Conservation (phyloP, 2,113 vertebrate genomes). For the Sinocyclocheilus maitianheensis region DNA sequence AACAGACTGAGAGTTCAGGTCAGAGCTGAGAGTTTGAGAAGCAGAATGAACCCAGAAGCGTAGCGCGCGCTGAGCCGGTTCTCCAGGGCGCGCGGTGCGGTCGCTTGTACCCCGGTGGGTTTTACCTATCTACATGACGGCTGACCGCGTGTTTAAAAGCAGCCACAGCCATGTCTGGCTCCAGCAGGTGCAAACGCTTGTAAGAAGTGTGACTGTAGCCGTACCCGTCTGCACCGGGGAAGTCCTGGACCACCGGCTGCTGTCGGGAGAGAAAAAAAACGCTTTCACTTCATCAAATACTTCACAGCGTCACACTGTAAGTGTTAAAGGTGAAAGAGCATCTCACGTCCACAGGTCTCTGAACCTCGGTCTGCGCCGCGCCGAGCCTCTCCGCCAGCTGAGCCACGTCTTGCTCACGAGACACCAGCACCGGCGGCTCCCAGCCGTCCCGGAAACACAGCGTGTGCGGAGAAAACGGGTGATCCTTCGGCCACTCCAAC, state of each 20-base stretch:
- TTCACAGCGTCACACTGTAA: neutral
- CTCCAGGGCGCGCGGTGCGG: slow-evolving; percentile 68
- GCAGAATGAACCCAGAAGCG: neutral
- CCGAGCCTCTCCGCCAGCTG: slow-evolving; percentile 77
- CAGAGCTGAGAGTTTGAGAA: neutral
- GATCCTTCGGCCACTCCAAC: slow-evolving; percentile 92
- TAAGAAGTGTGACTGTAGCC: slow-evolving; percentile 72
- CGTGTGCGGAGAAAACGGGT: slow-evolving; percentile 84
- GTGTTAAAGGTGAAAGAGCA: neutral
- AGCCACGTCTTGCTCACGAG: slow-evolving; percentile 80
- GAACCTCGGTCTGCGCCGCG: slow-evolving; percentile 60
- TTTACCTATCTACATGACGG: slow-evolving; percentile 86
- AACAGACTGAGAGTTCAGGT: neutral
- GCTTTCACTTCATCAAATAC: neutral
- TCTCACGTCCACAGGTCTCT: slow-evolving; percentile 76
- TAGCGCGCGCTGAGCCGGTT: slow-evolving; percentile 67
- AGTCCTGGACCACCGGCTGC: slow-evolving; percentile 74
- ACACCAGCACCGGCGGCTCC: slow-evolving; percentile 84
- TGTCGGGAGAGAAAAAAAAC: slow-evolving; percentile 64
- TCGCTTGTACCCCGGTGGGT: slow-evolving; percentile 33
- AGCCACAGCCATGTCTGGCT: slow-evolving; percentile 79
- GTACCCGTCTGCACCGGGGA: slow-evolving; percentile 79
- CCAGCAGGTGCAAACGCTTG: slow-evolving; percentile 78
- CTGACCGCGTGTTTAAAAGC: slow-evolving; percentile 84
- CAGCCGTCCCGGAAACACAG: slow-evolving; percentile 89